Evolutionary conservation across 2,113 vertebrate genomes (phyloP).

Genomic region (Bombycilla garrulus): DNA sequence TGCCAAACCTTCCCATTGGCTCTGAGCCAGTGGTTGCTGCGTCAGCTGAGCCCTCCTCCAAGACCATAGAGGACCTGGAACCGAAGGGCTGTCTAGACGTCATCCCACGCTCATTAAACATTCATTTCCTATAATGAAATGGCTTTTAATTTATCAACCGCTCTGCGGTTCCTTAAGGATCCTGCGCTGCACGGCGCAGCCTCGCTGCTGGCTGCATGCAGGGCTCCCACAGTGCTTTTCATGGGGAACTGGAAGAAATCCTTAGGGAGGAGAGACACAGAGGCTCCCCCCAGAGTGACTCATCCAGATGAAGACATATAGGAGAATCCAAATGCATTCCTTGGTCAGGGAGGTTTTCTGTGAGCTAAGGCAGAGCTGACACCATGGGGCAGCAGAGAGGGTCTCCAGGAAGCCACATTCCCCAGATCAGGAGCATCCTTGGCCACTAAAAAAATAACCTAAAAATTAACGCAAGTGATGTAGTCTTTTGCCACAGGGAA

Average conservation of each 20-base stretch:
- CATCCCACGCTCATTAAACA: constrained; percentile 61
- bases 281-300: neutral
- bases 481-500: neutral
- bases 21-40: neutral
- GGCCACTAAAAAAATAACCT: neutral
- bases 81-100: constrained; percentile 9
- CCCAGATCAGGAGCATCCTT: neutral
- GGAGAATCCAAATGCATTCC: neutral
- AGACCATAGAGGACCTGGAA: neutral
- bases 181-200: rapidly evolving
- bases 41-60: neutral
- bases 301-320: neutral
- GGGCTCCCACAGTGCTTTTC: rapidly evolving
- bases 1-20: neutral
- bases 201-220: neutral
- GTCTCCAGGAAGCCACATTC: neutral
- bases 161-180: neutral
- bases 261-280: neutral
- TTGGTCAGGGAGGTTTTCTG: neutral
- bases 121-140: constrained; percentile 63
- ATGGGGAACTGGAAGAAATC: neutral
- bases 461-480: neutral
- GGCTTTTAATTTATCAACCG: constrained; percentile 46
- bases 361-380: neutral
- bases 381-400: neutral